Conservation (phyloP, 2,113 vertebrate species). For the Miniopterus natalensis region DNA sequence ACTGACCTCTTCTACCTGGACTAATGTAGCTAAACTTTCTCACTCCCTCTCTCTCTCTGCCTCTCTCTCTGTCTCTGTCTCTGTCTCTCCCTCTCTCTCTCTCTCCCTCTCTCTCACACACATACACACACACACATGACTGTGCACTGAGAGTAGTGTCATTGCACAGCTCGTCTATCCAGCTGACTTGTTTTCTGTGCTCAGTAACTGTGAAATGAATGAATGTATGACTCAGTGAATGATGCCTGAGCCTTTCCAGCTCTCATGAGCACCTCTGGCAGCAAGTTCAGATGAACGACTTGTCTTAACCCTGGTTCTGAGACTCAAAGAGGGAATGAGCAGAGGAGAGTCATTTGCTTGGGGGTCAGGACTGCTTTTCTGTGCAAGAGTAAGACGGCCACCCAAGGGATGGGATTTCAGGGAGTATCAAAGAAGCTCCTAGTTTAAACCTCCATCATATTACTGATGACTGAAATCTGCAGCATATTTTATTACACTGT, state of each 20-base stretch:
- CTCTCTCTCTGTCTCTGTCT: neutral
- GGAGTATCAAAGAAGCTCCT: neutral
- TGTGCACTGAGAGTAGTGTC: neutral
- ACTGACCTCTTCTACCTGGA: neutral
- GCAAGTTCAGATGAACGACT: neutral
- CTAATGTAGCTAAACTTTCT: neutral
- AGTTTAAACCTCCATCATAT: too few relatives aligned
- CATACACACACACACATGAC: neutral
- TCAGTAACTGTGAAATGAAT: neutral
- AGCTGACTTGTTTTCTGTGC: neutral
- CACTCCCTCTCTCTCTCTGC: neutral
- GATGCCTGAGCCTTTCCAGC: neutral
- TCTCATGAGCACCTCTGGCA: rapidly evolving
- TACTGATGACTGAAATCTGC: neutral
- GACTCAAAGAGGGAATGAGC: neutral
- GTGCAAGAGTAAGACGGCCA: neutral
- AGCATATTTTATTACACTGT: neutral
- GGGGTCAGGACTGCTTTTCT: neutral
- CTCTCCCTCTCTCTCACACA: neutral
- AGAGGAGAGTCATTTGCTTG: rapidly evolving
- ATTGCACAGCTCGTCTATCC: neutral
- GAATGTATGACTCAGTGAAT: neutral
- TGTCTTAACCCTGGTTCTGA: neutral
- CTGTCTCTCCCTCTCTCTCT: neutral
- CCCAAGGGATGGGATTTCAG: neutral